phyloP scores from a whole-genome alignment of 1,140 invertebrate species.

The Hyles vespertilio region DNA sequence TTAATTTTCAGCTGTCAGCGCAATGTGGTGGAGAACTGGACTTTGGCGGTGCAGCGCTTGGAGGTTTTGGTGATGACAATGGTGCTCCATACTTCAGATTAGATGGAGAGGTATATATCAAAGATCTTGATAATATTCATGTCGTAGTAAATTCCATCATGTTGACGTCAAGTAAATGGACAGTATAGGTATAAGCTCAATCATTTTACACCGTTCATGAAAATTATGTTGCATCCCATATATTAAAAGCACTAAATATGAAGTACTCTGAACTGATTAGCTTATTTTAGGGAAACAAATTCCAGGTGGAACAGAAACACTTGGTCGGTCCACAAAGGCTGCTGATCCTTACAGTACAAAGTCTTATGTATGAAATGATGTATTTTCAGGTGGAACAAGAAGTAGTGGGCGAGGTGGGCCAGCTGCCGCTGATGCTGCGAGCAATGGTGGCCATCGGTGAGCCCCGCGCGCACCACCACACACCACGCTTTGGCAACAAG shows the following conservation, averaged over 20 bases:
- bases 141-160: too few relatives aligned
- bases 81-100: conserved; percentile 70
- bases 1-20: conserved; percentile 55
- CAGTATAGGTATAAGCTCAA: too few relatives aligned
- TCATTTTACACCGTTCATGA: too few relatives aligned
- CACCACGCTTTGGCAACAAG: conserved; percentile 63
- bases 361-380: not conserved
- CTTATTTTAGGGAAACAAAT: too few relatives aligned
- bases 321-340: too few relatives aligned
- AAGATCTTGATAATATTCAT: too few relatives aligned
- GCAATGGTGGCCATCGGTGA: conserved; percentile 74
- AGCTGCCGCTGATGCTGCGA: conserved; percentile 69
- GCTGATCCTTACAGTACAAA: too few relatives aligned
- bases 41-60: conserved; percentile 63
- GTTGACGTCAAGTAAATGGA: too few relatives aligned
- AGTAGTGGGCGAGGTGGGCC: conserved; percentile 69
- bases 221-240: too few relatives aligned
- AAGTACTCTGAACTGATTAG: too few relatives aligned
- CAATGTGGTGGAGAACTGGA: conserved; percentile 72
- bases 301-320: too few relatives aligned
- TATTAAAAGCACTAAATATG: too few relatives aligned
- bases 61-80: conserved; percentile 68
- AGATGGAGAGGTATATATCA: conserved; percentile 59
- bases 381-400: conserved; percentile 56
- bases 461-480: conserved; percentile 55